Percentiles rank a stretch among this genome's conserved stretches.
These are phyloP conservation scores for Prosapia bicincta DNA, from an alignment of 2,888 invertebrate species.

Conservation along the genomic window DNA sequence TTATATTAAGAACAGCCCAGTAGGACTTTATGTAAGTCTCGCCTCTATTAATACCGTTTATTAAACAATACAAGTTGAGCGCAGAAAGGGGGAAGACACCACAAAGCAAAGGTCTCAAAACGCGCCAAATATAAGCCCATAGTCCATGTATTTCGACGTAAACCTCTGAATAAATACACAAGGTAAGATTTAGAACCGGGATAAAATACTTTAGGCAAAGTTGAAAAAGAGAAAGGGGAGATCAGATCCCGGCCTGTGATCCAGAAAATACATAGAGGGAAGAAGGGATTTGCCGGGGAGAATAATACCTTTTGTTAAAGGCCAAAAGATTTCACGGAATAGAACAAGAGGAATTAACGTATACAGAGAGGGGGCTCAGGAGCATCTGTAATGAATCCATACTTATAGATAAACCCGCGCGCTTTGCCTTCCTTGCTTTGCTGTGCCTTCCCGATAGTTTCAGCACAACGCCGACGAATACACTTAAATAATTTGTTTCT, in stretches of 20 bases:
- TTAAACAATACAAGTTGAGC: not conserved
- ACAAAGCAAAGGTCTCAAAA: constrained; percentile 14
- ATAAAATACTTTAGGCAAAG: constrained; percentile 31
- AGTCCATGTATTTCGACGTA: constrained; percentile 9
- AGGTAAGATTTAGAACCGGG: constrained; percentile 30
- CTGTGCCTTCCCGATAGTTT: too few relatives aligned
- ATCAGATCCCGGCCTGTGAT: constrained; percentile 30
- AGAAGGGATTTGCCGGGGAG: constrained; percentile 31
- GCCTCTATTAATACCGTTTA: not conserved
- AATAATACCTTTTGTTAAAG: constrained; percentile 38
- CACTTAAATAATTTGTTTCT: too few relatives aligned
- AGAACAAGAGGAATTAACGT: constrained; percentile 34
- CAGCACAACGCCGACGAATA: too few relatives aligned
- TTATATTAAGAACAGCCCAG: too few relatives aligned
- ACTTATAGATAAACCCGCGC: not conserved
- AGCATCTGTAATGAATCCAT: constrained; percentile 28
- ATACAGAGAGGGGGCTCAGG: constrained; percentile 19
- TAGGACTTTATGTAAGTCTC: too few relatives aligned
- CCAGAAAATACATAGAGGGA: constrained; percentile 38
- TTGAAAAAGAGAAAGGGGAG: constrained; percentile 27
- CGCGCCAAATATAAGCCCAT: constrained; percentile 4
- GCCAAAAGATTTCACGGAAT: constrained; percentile 33
- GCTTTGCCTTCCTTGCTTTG: not conserved
- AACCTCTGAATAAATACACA: constrained; percentile 24
- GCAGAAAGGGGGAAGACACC: not conserved